Conservation (phyloP, 2,113 vertebrate genomes). For the Cichladusa arquata region DNA sequence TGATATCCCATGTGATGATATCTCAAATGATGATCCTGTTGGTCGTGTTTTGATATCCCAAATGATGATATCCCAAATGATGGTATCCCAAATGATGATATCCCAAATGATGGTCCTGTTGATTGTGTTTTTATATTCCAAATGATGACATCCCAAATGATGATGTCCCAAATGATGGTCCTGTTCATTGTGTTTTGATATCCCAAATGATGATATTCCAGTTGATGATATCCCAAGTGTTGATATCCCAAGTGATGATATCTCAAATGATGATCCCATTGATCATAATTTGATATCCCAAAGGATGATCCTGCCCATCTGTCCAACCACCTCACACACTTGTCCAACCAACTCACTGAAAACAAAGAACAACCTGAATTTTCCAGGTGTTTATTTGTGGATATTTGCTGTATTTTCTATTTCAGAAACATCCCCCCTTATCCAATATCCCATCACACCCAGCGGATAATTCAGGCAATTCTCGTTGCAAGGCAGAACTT, state of each 20-base stretch:
- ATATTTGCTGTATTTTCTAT: neutral
- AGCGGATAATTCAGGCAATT: neutral
- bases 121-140: no score
- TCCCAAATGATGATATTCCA: neutral
- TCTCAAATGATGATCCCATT: neutral
- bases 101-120: no score
- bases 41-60: neutral
- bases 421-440: neutral
- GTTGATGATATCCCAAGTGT: no score
- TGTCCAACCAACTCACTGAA: neutral
- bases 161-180: no score
- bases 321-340: neutral
- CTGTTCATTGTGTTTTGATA: no score
- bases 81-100: no score
- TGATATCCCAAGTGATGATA: no score
- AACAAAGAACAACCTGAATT: neutral
- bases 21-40: no score
- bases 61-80: neutral
- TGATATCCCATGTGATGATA: no score
- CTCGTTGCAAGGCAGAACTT: neutral
- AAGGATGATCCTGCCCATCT: neutral
- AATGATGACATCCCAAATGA: no score
- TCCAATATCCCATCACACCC: neutral
- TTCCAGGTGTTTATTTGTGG: neutral
- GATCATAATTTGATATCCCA: neutral